phyloP scores from a whole-genome alignment of 2,113 vertebrate genomes.

The Mirza zaza region DNA sequence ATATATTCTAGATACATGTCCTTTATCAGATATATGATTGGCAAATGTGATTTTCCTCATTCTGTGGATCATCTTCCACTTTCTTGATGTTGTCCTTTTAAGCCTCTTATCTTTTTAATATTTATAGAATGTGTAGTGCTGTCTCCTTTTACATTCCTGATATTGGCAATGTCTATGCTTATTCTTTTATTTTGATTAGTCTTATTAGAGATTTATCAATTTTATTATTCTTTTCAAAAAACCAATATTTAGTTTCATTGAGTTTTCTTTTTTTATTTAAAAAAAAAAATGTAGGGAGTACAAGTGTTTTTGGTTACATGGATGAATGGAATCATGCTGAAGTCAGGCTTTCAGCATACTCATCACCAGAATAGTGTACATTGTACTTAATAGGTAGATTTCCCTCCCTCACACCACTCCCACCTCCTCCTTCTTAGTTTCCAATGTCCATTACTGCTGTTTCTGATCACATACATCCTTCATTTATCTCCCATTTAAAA shows the following conservation, averaged over 20 bases:
- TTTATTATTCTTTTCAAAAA: neutral
- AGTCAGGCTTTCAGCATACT: no score
- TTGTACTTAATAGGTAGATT: no score
- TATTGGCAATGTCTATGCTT: neutral
- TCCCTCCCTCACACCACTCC: no score
- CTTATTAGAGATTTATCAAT: neutral
- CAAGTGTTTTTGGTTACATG: no score
- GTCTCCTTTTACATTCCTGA: neutral
- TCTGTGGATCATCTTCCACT: neutral
- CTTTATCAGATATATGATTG: neutral
- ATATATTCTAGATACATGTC: neutral
- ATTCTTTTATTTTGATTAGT: neutral
- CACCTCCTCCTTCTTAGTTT: no score
- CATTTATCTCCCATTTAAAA: no score
- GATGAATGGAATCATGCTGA: no score
- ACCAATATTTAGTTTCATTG: neutral
- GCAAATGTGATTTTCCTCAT: neutral
- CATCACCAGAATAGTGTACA: no score
- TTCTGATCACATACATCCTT: no score
- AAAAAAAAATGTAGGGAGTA: no score
- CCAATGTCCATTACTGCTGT: no score
- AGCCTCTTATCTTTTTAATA: neutral
- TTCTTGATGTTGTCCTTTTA: neutral
- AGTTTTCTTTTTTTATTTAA: no score
- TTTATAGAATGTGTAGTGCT: neutral